Evolutionary conservation across 2,113 vertebrate genomes (phyloP), one percentile per base, ranked within the genome.

Genomic region (Aythya baeri): DNA sequence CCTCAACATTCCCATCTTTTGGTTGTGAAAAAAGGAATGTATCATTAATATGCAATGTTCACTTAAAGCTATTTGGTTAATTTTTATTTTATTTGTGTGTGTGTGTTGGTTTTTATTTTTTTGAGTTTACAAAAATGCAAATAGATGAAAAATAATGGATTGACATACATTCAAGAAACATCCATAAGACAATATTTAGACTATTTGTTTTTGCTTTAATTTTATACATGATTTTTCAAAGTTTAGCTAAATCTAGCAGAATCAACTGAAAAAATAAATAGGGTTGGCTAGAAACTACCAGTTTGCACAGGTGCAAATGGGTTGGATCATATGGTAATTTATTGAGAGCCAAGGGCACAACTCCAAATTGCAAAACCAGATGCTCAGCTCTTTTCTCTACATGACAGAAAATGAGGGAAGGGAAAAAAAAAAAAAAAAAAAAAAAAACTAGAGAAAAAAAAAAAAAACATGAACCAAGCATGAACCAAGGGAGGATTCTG

Each of bases 341-440:
- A 91, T 82, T 79, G 41, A 96, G 55, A 96, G 93, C 94, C 62
- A 96, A 95, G 74, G 96, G 91, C 93, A 93, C 49, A 88, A 87
- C 49, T 97, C 96, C 93, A 96, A 95, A 96, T 85, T 94, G 54
- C 79, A 93, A 94, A 95, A 96, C 62, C 94, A 97, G 93, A 95
- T 97, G 96, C 79, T 96, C 44, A 2, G n/a, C 16, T 96, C 34
- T 83, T 67, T 85, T 76, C 66, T 87, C 58, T 89, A 1, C 57
- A 32, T 90, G 38, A 95, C 52, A 72, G 25, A 83, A 21, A 70
- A 87, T 44, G 74, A 94, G 44, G 20, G 75, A 52, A 46, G 9
- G 93, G 74, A 78, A 52, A 78, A 23, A 50, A 50, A 25, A 93
- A 77, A 78, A 54, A 20, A 93, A 74, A 78, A 38, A 78, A 26